Conservation (phyloP, 2,888 invertebrate species). For the Cryptus armator region DNA sequence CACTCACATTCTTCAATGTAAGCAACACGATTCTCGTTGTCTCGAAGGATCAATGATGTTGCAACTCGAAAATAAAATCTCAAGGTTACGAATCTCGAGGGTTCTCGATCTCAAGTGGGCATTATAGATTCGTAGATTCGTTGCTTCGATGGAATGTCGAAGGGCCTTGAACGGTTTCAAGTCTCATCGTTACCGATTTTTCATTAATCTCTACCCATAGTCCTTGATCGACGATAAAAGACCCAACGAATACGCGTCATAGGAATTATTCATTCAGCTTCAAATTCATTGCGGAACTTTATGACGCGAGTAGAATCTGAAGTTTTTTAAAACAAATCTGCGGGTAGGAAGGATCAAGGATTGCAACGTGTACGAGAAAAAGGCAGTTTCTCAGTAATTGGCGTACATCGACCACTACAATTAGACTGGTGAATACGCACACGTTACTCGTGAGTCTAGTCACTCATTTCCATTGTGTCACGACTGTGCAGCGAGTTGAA, state of each 20-base stretch:
- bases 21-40: constrained; percentile 17
- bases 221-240: neutral
- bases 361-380: neutral
- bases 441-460: constrained; percentile 38
- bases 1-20: neutral
- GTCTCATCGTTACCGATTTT: neutral
- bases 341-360: too few relatives aligned
- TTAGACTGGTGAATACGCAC: constrained; percentile 36
- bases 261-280: neutral
- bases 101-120: constrained; percentile 22
- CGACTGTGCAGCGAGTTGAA: constrained; percentile 29
- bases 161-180: constrained; percentile 21
- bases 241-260: neutral
- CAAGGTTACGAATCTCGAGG: constrained; percentile 31
- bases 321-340: too few relatives aligned
- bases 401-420: constrained; percentile 45
- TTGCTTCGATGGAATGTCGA: constrained; percentile 37
- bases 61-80: constrained; percentile 23
- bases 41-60: constrained; percentile 17
- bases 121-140: constrained; percentile 7
- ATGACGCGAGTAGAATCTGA: neutral
- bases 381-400: constrained; percentile 34
- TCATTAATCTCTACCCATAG: too few relatives aligned
- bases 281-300: neutral
- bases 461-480: constrained; percentile 59